These are phyloP conservation scores for Axis porcinus DNA, from an alignment of 2,113 vertebrate species.

Conservation along the genomic window DNA sequence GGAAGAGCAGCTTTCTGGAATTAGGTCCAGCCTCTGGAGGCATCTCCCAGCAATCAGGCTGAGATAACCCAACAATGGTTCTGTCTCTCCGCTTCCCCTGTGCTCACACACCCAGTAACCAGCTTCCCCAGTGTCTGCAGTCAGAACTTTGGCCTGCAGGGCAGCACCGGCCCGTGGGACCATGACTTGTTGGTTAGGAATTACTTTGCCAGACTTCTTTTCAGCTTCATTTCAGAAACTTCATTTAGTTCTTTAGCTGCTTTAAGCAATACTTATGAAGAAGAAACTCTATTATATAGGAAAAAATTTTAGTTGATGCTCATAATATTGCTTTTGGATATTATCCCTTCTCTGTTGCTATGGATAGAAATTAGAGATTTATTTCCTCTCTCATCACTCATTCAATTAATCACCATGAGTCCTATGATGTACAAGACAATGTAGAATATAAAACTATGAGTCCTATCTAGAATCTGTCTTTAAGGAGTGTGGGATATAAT, in stretches of 20 bases:
- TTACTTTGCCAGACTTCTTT: neutral
- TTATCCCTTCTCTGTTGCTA: neutral
- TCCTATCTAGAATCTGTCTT: neutral
- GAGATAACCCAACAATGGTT: neutral
- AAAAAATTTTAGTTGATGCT: neutral
- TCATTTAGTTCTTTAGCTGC: neutral
- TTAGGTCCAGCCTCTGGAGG: neutral
- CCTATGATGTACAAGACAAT: neutral
- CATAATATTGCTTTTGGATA: neutral
- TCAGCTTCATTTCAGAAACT: constrained; percentile 14
- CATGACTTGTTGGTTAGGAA: neutral
- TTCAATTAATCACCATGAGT: neutral
- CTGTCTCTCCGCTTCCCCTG: neutral
- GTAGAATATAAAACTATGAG: neutral
- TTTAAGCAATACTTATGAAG: constrained; percentile 10
- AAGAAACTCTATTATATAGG: neutral
- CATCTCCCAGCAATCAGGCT: neutral
- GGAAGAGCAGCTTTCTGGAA: neutral
- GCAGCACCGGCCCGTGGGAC: neutral
- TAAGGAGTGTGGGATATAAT: neutral
- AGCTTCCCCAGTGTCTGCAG: neutral
- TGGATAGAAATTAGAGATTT: neutral
- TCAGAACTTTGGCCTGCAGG: neutral
- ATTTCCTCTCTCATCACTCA: neutral
- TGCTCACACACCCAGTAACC: neutral